A percentile compares a stretch with the other conserved stretches of the same genome.
Conservation (phyloP, 2,797 vertebrate species). For the Anas flavirostris region DNA sequence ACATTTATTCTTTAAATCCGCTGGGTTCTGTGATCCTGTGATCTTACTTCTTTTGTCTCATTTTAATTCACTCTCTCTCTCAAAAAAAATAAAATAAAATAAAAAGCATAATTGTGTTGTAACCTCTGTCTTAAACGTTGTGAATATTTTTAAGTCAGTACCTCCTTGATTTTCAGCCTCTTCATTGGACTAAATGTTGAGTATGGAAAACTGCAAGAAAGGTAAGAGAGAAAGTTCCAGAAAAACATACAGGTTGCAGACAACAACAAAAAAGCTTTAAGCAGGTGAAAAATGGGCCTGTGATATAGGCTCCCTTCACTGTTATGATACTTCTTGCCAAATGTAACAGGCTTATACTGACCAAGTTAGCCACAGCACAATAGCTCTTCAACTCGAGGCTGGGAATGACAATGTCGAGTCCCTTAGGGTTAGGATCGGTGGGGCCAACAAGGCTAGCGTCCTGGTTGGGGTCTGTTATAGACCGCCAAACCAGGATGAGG, state of each 20-base stretch:
- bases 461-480: no score
- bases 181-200: not conserved
- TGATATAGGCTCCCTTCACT: not conserved
- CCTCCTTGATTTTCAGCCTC: not conserved
- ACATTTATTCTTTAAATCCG: not conserved
- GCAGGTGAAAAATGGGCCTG: not conserved
- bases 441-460: no score
- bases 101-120: no score
- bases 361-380: not conserved
- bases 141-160: accelerated
- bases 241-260: not conserved
- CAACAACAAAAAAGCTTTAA: not conserved
- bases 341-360: not conserved
- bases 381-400: not conserved
- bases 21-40: not conserved
- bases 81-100: no score
- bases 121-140: not conserved
- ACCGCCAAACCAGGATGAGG: no score
- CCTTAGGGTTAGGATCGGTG: no score
- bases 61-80: not conserved
- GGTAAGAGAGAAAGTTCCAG: not conserved
- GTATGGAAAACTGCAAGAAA: not conserved
- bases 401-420: no score
- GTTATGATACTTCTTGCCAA: not conserved
- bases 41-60: not conserved